Base-by-base conservation (phyloP, 1,140 invertebrate species). In the Portunus trituberculatus region DNA sequence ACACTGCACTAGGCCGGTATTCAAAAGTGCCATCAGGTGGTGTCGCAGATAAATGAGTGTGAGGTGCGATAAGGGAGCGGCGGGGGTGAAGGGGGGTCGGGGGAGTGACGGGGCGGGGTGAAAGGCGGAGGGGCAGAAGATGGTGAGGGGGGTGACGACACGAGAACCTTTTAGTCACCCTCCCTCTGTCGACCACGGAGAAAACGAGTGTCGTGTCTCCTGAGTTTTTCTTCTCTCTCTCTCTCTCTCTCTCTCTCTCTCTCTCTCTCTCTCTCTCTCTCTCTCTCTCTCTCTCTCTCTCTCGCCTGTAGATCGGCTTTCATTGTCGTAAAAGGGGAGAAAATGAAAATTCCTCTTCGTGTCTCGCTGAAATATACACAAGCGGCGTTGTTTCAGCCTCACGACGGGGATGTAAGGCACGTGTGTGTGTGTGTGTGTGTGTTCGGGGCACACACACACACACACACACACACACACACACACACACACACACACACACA, bases 1-100 rank as follows among this genome's bases (percentile, higher is more conserved):
- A 29, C 92, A 67, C 83, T 86, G 84, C 92, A 28, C 82, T 59
- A 83, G 84, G 29, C 92, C 82, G 83, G 87, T 39, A 59, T 93
- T 93, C 84, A 93, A 93, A 93, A 93, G 82, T 93, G 83, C 45
- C 84, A 82, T 88, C 92, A 88, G 16, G 92, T 48, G 87, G 31
- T 93, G 92, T 93, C 92, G 87, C 32, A 28, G 92, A 93, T 88
- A 93, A 93, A 87, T 93, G 87, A 88, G 84, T 88, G 92, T 31
- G 92, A 48, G 46, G 92, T 48, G 92, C 32, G 92, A 88, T 94
- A 91, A 82, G 84, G 31, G n/a, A 48, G 8, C 59, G 7, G 32
- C 52, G 59, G 46, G 52, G 52, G 52, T 59, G 52, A 59, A 59
- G 16, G 52, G 52, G 52, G 52, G 52, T 1, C 3, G 52, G 8